A percentile compares a stretch with the other conserved stretches of the same genome.
These are phyloP conservation scores for Mechanitis mazaeus DNA, from an alignment of 2,888 invertebrate species.

Conservation along the genomic window DNA sequence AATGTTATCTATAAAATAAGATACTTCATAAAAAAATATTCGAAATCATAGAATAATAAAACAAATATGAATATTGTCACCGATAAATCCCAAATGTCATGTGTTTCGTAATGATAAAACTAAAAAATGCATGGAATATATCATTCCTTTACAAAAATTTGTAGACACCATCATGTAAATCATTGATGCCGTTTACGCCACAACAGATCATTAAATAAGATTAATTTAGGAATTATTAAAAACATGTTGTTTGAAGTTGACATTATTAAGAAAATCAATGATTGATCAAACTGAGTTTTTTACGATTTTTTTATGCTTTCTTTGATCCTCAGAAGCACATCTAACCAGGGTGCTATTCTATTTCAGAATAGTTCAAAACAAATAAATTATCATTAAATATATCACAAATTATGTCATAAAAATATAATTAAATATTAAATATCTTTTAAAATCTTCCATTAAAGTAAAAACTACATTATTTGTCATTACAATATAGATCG, in stretches of 20 bases:
- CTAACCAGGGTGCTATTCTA: no score
- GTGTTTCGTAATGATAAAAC: conserved; percentile 12
- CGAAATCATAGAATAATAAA: not conserved
- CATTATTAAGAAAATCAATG: not conserved
- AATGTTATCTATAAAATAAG: not conserved
- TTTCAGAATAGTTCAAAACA: no score
- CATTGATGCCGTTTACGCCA: conserved; percentile 6
- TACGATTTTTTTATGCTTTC: no score
- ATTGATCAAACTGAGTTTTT: not conserved
- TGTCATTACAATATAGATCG: no score
- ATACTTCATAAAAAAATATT: conserved; percentile 1
- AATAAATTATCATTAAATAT: no score
- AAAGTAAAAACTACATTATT: no score
- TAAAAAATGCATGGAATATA: conserved; percentile 18
- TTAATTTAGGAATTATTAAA: conserved; percentile 11
- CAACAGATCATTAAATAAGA: conserved; percentile 9
- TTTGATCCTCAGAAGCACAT: no score
- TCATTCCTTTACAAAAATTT: conserved; percentile 23
- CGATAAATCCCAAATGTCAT: conserved; percentile 16
- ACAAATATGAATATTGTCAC: conserved; percentile 1
- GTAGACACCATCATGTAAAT: conserved; percentile 20
- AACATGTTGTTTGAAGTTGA: conserved; percentile 8
- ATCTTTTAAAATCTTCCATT: no score
- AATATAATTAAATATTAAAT: no score
- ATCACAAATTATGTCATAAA: no score